Conservation (phyloP, 1,140 invertebrate species). For the Diabrotica undecimpunctata region DNA sequence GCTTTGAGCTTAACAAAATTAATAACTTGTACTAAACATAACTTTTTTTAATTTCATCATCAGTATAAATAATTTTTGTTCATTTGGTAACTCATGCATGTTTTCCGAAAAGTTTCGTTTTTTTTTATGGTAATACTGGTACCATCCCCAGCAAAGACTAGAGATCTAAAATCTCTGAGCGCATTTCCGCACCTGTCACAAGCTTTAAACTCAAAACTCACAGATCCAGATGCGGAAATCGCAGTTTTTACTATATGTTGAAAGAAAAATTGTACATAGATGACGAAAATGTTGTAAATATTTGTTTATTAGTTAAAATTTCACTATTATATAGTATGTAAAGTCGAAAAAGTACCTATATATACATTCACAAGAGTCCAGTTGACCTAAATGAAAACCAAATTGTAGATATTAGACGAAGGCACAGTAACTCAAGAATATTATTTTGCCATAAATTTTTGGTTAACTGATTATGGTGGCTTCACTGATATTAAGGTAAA, state of each 20-base stretch:
- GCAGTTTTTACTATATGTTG: constrained; percentile 8
- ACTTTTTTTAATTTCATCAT: too few species aligned
- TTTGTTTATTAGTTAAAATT: constrained; percentile 20
- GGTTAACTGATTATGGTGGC: too few species aligned
- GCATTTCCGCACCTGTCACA: background rate
- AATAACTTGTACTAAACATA: too few species aligned
- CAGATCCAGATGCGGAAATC: constrained; percentile 13
- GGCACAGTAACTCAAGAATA: constrained; percentile 5
- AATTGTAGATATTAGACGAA: background rate
- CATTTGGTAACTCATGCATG: too few species aligned
- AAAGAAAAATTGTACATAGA: constrained; percentile 26
- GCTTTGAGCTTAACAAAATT: too few species aligned
- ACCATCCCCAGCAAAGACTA: background rate
- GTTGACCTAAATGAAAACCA: constrained; percentile 24
- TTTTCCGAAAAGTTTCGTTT: too few species aligned
- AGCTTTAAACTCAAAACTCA: constrained; percentile 7
- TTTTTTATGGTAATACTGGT: too few species aligned
- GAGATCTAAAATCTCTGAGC: constrained; percentile 16
- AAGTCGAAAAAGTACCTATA: constrained; percentile 24
- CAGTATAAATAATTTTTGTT: too few species aligned
- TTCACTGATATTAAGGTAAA: too few species aligned
- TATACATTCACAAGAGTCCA: constrained; percentile 22
- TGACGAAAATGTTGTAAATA: constrained; percentile 20
- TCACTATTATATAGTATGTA: constrained; percentile 18
- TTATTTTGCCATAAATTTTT: too few species aligned